Base-by-base conservation (phyloP, 2,797 vertebrate genomes). In the Arnoldichthys spilopterus region DNA sequence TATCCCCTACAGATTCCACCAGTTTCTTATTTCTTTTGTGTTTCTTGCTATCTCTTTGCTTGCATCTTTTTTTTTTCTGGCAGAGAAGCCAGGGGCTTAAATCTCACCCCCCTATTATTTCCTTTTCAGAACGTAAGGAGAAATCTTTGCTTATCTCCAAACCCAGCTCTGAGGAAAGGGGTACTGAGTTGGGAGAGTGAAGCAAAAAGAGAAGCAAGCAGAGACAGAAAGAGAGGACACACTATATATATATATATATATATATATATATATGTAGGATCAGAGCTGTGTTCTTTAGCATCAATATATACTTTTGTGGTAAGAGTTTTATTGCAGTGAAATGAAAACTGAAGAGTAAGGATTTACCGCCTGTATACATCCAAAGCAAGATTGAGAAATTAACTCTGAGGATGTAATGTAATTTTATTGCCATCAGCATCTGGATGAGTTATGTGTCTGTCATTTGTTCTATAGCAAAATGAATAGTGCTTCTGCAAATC, bases 81-180 rank as follows among this genome's bases (percentile, higher is more conserved):
- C 40, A 72, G 72, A 64, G 54, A 61, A 77, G 69, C 66, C 37
- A 34, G 54, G 34, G 70, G 75, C 40, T 37, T 5, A 40, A 62
- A 62, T 72, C 64, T 69, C 32, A 15, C 63, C 72, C 66, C 58
- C 77, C 61, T 66, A 37, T 78, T 72, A 74, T 67, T 82, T 45
- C 58, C 37, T 78, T 51, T 66, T 66, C 61, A 72, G 59, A 75
- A 70, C 51, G 56, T 13, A 75, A 28, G 54, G 69, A 53, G 47
- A 71, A 54, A 32, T 53, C 47, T 71, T 53, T n/a, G 68, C 49
- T 54, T 71, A 70, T 32, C 67, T 75, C 58, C 56, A 43, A 30
- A 61, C 58, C 53, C 40, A 56, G 64, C 64, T 20, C 64, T 20
- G 67, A 51, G 28, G 24, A 34, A n/a, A 45, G 67, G 11, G 47